Base-by-base conservation (phyloP, 2,113 vertebrate genomes). In the Electrona antarctica region DNA sequence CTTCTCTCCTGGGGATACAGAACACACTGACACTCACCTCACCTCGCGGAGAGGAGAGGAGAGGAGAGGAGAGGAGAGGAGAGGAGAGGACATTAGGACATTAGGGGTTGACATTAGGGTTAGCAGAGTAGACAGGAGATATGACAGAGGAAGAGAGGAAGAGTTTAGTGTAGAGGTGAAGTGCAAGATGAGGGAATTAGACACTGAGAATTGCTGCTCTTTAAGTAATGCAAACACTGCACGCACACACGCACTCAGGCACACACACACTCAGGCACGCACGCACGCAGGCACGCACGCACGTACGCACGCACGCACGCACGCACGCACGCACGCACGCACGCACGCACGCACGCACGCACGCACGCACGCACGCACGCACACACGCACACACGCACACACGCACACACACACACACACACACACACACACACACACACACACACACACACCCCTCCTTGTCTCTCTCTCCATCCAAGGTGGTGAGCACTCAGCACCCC, bases 401-500 rank as follows among this genome's bases (percentile, higher is more conserved):
- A 79, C 69, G 71, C 78, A 54, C 71, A 78, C 83, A 61, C 45
- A 64, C 41, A 63, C 33, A 63, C 21, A 49, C 46, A 68, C 50
- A 68, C 67, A 64, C 74, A 46, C 66, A 76, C 72, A 51, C 33
- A 79, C 67, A 21, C 61, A 69, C 50, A 68, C 64, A 64, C 74
- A 46, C 66, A 76, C 72, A 51, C 33, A 79, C 67, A n/a, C 61
- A 69, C 78, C 49, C 56, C 67, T 51, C 62, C 60, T 60, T 79
- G 55, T 64, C 63, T 67, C 73, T 51, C 74, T 75, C 52, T 65
- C 82, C 69, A 71, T 77, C 84, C 81, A 81, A 84, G 82, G 85
- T 88, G 88, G 84, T 85, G 84, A 85, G 85, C 85, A 85, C 89
- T 90, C 85, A 90, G 83, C 61, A 33, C 64, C 64, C 66, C 74